Evolutionary conservation across 2,113 vertebrate species (phyloP), one percentile per base, ranked within the genome.

Genomic region (Ursus arctos): DNA sequence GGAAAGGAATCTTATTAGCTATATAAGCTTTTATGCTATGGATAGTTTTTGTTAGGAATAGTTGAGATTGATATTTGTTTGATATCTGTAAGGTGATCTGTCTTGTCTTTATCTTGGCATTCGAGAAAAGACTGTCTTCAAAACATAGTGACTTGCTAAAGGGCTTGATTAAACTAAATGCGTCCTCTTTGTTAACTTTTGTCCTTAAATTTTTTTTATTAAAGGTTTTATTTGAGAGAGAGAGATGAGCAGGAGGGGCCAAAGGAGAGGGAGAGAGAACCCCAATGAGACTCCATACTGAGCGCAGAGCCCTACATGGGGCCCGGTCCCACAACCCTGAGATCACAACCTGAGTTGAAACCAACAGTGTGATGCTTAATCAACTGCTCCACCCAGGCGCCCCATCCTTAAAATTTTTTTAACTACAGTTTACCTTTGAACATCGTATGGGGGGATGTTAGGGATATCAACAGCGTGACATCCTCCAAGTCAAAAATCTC

Each of bases 41-140:
- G 69, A 13, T 82, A 83, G 16, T 80, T 97, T 92, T 53, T 96
- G 40, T 95, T 83, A 57, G 49, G 4, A 86, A 22, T 86, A 93
- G 26, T 96, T 86, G n/a, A 93, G 81, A 83, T 69, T 69, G 16
- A 8, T 69, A 69, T 91, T 96, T 90, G 43, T 84, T 84, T 77
- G 47, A 63, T 72, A 55, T 51, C 14, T 96, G 80, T 96, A 55
- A 84, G 22, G 22, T 61, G 15, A 83, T 88, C 53, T 94, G 18
- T 63, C 51, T 36, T 6, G 43, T 43, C 43, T 61, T 0, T 91
- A 80, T 85, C 21, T n/a, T 86, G 36, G 7, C 33, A 22, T 74
- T 92, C 49, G 69, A 6, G 26, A 86, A 95, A 96, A 88, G 53
- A 55, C 10, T 36, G 43, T 85, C 31, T 90, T 84, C 16, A 74